These are phyloP conservation scores for Agapostemon virescens DNA, from an alignment of 2,888 invertebrate genomes.

Conservation along the genomic window DNA sequence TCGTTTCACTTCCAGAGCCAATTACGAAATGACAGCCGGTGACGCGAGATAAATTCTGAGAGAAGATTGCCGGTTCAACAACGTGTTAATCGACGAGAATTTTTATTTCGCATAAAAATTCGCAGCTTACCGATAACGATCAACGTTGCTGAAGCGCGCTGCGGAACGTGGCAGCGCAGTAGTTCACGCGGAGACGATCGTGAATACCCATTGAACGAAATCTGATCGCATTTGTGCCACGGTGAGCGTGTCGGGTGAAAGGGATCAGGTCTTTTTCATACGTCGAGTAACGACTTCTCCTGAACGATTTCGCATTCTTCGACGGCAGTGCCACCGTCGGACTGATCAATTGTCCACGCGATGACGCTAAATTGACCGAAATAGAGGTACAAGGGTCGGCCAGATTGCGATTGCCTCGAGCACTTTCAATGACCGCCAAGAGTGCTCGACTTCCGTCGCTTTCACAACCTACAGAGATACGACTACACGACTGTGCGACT, in stretches of 20 bases:
- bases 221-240: not conserved
- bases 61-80: too few relatives aligned
- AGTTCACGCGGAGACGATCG: not conserved
- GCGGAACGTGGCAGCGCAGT: not conserved
- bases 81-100: too few relatives aligned
- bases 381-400: slow-evolving; percentile 62
- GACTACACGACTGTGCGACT: slow-evolving; percentile 9
- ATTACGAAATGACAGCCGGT: too few relatives aligned
- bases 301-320: slow-evolving; percentile 56
- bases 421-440: slow-evolving; percentile 63
- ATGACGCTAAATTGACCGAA: slow-evolving; percentile 72
- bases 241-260: not conserved
- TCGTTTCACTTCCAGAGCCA: too few relatives aligned
- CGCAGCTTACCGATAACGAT: not conserved
- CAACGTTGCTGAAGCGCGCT: not conserved
- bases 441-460: slow-evolving; percentile 67
- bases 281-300: slow-evolving; percentile 52
- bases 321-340: slow-evolving; percentile 27
- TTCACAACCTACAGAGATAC: slow-evolving; percentile 50
- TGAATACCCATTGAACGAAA: slow-evolving; percentile 4
- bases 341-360: slow-evolving; percentile 66
- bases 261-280: slow-evolving; percentile 46
- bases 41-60: too few relatives aligned
- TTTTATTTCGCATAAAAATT: too few relatives aligned
- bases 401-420: slow-evolving; percentile 62